Evolutionary conservation across 2,888 invertebrate genomes (phyloP), one percentile per base, ranked within the genome.

Genomic region (Drosophila conformis): DNA sequence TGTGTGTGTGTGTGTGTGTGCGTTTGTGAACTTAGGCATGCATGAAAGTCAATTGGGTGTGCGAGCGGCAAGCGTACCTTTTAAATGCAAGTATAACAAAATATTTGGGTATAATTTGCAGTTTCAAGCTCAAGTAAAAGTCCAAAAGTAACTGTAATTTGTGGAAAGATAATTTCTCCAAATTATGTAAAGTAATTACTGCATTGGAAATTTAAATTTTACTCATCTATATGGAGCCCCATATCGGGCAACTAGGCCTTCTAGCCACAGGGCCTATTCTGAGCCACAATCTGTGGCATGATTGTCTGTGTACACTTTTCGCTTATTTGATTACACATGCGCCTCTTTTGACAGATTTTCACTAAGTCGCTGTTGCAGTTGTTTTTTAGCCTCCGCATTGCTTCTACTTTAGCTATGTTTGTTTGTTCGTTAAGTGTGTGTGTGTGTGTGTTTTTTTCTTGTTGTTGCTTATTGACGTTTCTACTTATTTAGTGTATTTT

Each of bases 401-500:
- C 42, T 62, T 46, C 54, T 46, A 36, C 53, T 49, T 53, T 79
- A 73, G 49, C 61, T 13, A 11, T 76, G 42, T 76, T 69, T 69
- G 69, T 73, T 78, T 76, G 73, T 72, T 74, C 73, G 76, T 76
- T 76, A 62, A 73, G 78, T 83, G 73, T 54, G 75, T 18, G 21
- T 62, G 5, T 54, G 18, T 38, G 10, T 36, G 10, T 25, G 2
- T 13, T 13, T 67, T 38, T 31, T 46, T 46, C 42, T 69, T 66
- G 59, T 69, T 36, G 53, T 77, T 78, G 69, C 69, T 76, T 89
- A 91, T 89, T 87, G 83, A 89, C 91, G 78, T 87, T 78, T 87
- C 73, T 84, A 89, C 86, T 89, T 89, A 89, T 77, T 89, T 85
- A 76, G 87, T 86, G 81, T 89, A 84, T 85, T 89, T 87, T 89